phyloP scores from a whole-genome alignment of 2,888 invertebrate genomes.

The Diaphora mendica region DNA sequence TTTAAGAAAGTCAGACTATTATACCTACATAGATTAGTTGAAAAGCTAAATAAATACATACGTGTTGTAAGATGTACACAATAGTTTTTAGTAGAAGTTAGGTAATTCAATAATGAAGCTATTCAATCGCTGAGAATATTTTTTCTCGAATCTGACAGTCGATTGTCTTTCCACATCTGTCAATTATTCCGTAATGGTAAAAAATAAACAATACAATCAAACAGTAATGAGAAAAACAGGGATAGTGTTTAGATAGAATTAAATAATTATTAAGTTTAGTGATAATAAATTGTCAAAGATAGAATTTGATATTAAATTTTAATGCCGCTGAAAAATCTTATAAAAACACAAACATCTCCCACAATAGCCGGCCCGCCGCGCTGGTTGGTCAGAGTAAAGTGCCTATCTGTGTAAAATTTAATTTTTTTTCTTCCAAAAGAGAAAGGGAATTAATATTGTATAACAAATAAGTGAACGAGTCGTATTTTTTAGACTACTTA shows the following conservation, averaged over 20 bases:
- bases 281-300: neutral
- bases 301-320: no score
- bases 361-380: no score
- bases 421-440: no score
- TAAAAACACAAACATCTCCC: no score
- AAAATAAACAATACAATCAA: conserved; percentile 41
- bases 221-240: conserved; percentile 29
- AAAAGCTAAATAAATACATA: neutral
- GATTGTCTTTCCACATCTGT: conserved; percentile 41
- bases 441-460: no score
- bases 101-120: conserved; percentile 29
- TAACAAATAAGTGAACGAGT: no score
- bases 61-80: conserved; percentile 23
- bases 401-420: no score
- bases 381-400: no score
- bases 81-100: conserved; percentile 28
- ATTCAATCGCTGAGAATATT: conserved; percentile 35
- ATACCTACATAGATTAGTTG: neutral
- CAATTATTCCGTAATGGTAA: conserved; percentile 44
- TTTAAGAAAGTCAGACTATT: no score
- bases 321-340: no score
- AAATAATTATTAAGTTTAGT: neutral
- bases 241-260: conserved; percentile 9
- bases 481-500: no score
- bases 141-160: conserved; percentile 30